These are phyloP conservation scores for Euwallacea fornicatus DNA, from an alignment of 1,140 invertebrate species.

Conservation along the genomic window DNA sequence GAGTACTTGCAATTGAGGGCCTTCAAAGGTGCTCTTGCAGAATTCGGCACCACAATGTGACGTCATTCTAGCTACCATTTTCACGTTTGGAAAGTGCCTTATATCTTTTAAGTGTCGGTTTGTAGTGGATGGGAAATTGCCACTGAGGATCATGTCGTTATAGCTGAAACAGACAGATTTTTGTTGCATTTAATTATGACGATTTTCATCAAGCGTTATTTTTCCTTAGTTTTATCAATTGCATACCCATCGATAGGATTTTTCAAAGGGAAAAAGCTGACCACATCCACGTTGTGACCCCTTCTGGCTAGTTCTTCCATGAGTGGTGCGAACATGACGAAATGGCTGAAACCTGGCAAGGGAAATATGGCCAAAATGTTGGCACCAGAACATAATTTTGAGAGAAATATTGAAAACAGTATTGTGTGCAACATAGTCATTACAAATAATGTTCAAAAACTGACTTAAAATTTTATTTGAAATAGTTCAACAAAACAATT, in stretches of 20 bases:
- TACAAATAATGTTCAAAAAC: too few relatives aligned
- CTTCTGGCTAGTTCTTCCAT: slow-evolving; percentile 63
- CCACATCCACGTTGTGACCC: slow-evolving; percentile 69
- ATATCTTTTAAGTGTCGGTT: too few relatives aligned
- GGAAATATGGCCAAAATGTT: slow-evolving; percentile 45
- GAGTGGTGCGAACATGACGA: slow-evolving; percentile 63
- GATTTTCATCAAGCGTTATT: too few relatives aligned
- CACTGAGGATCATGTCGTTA: slow-evolving; percentile 48
- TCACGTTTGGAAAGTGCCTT: too few relatives aligned
- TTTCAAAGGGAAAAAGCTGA: slow-evolving; percentile 63
- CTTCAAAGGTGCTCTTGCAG: slow-evolving; percentile 34
- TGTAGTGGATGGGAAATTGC: slow-evolving; percentile 36
- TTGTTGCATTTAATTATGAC: too few relatives aligned
- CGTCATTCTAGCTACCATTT: too few relatives aligned
- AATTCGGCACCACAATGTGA: too few relatives aligned
- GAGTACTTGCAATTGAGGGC: slow-evolving; percentile 28
- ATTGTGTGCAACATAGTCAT: too few relatives aligned
- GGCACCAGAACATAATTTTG: slow-evolving; percentile 8
- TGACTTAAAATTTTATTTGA: too few relatives aligned
- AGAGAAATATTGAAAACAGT: neutral
- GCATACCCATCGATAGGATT: slow-evolving; percentile 45
- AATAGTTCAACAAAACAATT: too few relatives aligned
- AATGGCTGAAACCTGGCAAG: slow-evolving; percentile 37
- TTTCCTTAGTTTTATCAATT: too few relatives aligned
- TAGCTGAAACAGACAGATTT: slow-evolving; percentile 42